phyloP scores from a whole-genome alignment of 2,797 vertebrate genomes.

The Parauchenoglanis punctatus region DNA sequence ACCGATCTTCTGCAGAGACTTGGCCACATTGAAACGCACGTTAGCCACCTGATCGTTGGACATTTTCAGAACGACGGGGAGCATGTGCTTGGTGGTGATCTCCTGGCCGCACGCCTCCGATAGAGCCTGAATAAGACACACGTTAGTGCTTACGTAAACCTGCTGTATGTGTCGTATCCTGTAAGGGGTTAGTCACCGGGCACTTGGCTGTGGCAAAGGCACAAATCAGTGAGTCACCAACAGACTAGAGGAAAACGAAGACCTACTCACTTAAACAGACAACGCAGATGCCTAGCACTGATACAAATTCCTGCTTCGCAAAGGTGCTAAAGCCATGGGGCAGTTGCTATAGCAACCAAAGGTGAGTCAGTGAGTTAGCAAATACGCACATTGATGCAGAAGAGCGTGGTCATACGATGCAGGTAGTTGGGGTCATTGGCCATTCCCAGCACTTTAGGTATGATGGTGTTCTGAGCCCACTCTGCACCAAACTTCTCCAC shows the following conservation, averaged over 20 bases:
- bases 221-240: constrained; percentile 17
- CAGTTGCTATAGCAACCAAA: constrained; percentile 26
- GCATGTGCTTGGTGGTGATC: constrained; percentile 91
- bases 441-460: constrained; percentile 91
- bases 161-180: background rate
- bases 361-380: constrained; percentile 18
- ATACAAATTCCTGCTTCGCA: background rate
- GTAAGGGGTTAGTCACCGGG: constrained; percentile 25
- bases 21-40: constrained; percentile 93
- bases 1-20: constrained; percentile 91
- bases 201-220: background rate
- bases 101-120: constrained; percentile 89
- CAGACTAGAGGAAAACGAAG: background rate
- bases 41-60: constrained; percentile 92
- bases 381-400: constrained; percentile 89
- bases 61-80: constrained; percentile 90
- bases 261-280: constrained; percentile 1
- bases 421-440: constrained; percentile 91
- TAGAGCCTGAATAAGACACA: constrained; percentile 72
- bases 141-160: constrained; percentile 8
- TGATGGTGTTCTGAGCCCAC: constrained; percentile 90
- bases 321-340: background rate
- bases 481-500: constrained; percentile 91
- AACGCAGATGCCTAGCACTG: background rate
- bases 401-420: constrained; percentile 92